These are phyloP conservation scores for Oeneis ivallda DNA, from an alignment of 2,888 invertebrate species.

Conservation along the genomic window DNA sequence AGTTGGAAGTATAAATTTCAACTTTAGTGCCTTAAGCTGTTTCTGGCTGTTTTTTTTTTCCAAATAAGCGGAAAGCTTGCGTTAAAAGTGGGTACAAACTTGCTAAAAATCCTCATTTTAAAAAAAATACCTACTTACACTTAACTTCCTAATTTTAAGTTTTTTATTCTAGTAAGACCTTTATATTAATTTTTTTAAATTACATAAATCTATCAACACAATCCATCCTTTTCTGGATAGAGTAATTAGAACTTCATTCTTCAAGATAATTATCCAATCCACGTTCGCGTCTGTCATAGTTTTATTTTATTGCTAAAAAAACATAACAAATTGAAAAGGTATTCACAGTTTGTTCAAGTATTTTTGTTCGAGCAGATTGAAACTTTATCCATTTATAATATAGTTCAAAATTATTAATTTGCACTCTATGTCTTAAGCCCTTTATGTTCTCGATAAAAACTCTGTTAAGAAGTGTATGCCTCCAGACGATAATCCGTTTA, in stretches of 20 bases:
- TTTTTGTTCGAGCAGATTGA: not conserved
- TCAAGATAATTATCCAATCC: not conserved
- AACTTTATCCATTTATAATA: slow-evolving; percentile 6
- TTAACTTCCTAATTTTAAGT: no score
- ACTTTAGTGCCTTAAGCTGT: no score
- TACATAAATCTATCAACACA: not conserved
- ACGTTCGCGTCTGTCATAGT: not conserved
- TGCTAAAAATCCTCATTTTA: no score
- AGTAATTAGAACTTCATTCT: slow-evolving; percentile 11
- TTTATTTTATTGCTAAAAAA: not conserved
- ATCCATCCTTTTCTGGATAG: slow-evolving; percentile 12
- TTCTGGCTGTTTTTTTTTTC: no score
- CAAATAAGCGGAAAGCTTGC: no score
- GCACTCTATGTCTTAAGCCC: not conserved
- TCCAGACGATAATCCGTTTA: slow-evolving; percentile 55
- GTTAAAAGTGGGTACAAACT: no score
- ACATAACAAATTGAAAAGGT: not conserved
- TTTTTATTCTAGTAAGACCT: not conserved
- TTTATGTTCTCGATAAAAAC: not conserved
- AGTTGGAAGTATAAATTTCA: no score
- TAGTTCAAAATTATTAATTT: slow-evolving; percentile 15
- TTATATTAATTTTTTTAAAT: not conserved
- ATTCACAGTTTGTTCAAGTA: not conserved
- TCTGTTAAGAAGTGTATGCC: slow-evolving; percentile 40
- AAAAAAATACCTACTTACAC: no score